Evolutionary conservation across 2,797 vertebrate genomes (phyloP).

Genomic region (Apogon hyalosoma): DNA sequence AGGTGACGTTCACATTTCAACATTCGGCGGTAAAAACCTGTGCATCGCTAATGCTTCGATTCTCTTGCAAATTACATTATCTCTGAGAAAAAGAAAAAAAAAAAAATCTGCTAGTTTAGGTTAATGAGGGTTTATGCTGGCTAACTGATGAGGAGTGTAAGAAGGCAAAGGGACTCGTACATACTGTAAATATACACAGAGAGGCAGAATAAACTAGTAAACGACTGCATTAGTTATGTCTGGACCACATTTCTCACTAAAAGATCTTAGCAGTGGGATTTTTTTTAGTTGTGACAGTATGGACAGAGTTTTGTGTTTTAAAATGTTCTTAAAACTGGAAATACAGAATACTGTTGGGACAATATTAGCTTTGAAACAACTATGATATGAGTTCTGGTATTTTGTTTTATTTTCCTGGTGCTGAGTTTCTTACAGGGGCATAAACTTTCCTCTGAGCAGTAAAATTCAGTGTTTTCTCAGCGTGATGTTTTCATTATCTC

Average conservation of each 20-base stretch:
- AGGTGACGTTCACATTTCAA: conserved; percentile 73
- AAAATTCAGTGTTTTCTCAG: no score
- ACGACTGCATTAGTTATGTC: conserved; percentile 48
- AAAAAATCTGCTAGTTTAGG: conserved; percentile 29
- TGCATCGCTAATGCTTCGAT: conserved; percentile 63
- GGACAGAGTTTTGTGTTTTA: background rate
- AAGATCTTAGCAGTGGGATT: conserved; percentile 26
- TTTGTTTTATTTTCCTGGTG: background rate
- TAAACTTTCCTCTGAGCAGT: background rate
- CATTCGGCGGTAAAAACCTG: conserved; percentile 70
- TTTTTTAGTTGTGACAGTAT: background rate
- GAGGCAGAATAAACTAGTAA: conserved; percentile 53
- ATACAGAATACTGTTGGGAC: background rate
- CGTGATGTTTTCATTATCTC: no score
- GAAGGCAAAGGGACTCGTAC: conserved; percentile 56
- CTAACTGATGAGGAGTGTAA: conserved; percentile 59
- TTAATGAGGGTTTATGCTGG: conserved; percentile 33
- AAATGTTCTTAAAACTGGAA: no score
- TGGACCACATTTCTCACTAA: conserved; percentile 13
- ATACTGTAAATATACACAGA: conserved; percentile 52
- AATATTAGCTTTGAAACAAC: background rate
- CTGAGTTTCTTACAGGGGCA: background rate
- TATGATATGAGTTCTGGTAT: background rate
- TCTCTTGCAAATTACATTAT: conserved; percentile 49
- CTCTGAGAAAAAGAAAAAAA: conserved; percentile 47